These are phyloP conservation scores for Uloborus diversus DNA, from an alignment of 1,140 invertebrate species.

Conservation along the genomic window DNA sequence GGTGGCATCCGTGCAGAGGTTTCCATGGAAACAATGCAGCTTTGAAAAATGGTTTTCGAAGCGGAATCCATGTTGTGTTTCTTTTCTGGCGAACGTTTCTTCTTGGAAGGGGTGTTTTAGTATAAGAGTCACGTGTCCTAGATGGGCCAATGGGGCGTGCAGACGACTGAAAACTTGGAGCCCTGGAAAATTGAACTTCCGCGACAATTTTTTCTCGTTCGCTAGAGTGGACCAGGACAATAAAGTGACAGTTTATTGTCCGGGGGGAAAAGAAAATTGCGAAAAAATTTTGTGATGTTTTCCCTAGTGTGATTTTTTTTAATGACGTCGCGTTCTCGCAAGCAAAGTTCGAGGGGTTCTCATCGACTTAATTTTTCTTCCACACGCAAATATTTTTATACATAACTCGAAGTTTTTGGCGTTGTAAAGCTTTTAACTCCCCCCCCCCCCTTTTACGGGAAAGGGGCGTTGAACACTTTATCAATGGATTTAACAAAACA, in stretches of 20 bases:
- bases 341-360: no score
- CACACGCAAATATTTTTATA: no score
- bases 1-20: constrained; percentile 51
- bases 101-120: constrained; percentile 24
- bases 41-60: constrained; percentile 48
- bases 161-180: constrained; percentile 48
- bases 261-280: constrained; percentile 8
- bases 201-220: constrained; percentile 49
- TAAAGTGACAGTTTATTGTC: constrained; percentile 54
- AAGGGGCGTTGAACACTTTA: no score
- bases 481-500: no score
- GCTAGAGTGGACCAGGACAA: constrained; percentile 53
- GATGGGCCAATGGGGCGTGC: constrained; percentile 50
- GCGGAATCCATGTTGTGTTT: constrained; percentile 34
- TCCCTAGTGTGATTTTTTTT: constrained; percentile 29
- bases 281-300: constrained; percentile 22
- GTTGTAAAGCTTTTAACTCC: no score
- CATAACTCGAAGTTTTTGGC: no score
- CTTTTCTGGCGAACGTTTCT: constrained; percentile 49
- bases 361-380: no score
- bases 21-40: constrained; percentile 33
- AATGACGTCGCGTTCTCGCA: constrained; percentile 13
- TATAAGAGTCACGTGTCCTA: constrained; percentile 41
- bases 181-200: constrained; percentile 56
- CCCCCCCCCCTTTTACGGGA: no score